Conservation (phyloP, 2,888 invertebrate genomes). For the Loripinus fragilis region DNA sequence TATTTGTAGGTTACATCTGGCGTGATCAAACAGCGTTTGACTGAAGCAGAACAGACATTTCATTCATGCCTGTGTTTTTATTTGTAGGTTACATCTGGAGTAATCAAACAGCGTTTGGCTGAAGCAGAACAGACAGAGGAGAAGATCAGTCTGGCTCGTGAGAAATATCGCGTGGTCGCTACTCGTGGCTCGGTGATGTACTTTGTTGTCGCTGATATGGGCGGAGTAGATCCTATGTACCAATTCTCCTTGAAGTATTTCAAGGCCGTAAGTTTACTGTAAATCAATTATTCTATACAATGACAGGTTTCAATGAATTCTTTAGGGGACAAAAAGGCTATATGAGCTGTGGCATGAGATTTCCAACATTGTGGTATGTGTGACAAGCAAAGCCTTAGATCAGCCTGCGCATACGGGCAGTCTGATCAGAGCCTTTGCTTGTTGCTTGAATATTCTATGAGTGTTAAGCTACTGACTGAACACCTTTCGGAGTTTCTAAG, state of each 20-base stretch:
- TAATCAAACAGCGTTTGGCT: constrained; percentile 81
- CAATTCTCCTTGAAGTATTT: constrained; percentile 84
- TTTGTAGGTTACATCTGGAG: constrained; percentile 82
- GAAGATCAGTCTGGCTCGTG: constrained; percentile 82
- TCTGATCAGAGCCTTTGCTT: too few relatives aligned
- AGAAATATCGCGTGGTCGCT: constrained; percentile 83
- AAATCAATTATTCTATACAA: too few relatives aligned
- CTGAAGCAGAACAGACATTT: constrained; percentile 83
- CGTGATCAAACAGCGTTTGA: constrained; percentile 81
- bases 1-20: constrained; percentile 81
- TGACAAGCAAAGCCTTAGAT: too few relatives aligned
- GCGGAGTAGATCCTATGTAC: constrained; percentile 84
- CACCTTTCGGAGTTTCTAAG: too few relatives aligned
- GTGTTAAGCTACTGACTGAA: too few relatives aligned
- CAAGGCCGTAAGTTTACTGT: constrained; percentile 83
- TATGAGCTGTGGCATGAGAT: too few relatives aligned
- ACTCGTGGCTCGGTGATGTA: constrained; percentile 84
- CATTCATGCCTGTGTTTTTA: too few relatives aligned
- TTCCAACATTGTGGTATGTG: too few relatives aligned
- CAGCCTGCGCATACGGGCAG: too few relatives aligned
- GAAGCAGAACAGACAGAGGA: constrained; percentile 83
- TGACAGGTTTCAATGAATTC: too few relatives aligned
- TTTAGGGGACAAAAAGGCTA: too few relatives aligned
- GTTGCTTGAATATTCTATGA: too few relatives aligned
- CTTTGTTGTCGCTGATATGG: constrained; percentile 84